Conservation (phyloP, 2,113 vertebrate species). For the Syngnathus scovelli region DNA sequence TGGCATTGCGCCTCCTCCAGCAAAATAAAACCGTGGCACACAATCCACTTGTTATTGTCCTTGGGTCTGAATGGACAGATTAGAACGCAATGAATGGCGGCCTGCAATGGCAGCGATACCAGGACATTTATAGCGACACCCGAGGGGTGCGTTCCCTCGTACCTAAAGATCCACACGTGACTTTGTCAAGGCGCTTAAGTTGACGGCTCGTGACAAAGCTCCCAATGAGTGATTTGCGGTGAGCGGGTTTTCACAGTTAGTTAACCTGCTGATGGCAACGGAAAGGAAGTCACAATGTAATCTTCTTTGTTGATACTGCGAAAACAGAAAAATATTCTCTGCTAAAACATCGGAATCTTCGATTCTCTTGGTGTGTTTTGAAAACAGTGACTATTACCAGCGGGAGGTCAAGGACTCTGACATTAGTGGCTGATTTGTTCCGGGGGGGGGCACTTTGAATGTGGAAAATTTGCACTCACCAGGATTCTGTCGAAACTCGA, state of each 20-base stretch:
- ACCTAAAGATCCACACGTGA: slow-evolving; percentile 12
- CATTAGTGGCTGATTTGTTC: slow-evolving; percentile 42
- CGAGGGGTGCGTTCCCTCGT: slow-evolving; percentile 37
- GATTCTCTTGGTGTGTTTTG: slow-evolving; percentile 31
- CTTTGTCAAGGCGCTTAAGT: slow-evolving; percentile 59
- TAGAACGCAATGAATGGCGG: slow-evolving; percentile 43
- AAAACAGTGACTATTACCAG: slow-evolving; percentile 21
- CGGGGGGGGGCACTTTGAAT: slow-evolving; percentile 41
- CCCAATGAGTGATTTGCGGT: slow-evolving; percentile 74
- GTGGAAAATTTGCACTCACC: slow-evolving; percentile 43
- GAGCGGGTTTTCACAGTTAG: slow-evolving; percentile 74
- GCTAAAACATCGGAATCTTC: slow-evolving; percentile 65
- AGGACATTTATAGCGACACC: slow-evolving; percentile 42
- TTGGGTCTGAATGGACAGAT: slow-evolving; percentile 52
- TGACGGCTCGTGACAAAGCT: slow-evolving; percentile 62
- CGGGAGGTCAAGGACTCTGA: slow-evolving; percentile 58
- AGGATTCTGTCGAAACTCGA: slow-evolving; percentile 59
- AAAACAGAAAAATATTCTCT: slow-evolving; percentile 20
- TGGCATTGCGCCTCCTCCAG: slow-evolving; percentile 48
- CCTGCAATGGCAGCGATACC: slow-evolving; percentile 51
- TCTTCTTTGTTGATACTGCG: too few species aligned
- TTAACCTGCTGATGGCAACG: slow-evolving; percentile 69
- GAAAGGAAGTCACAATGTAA: slow-evolving; percentile 24
- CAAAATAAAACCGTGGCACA: slow-evolving; percentile 26
- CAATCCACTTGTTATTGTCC: slow-evolving; percentile 58